These are phyloP conservation scores for Glyphotaelius pellucidus DNA, from an alignment of 2,888 invertebrate species.

Conservation along the genomic window DNA sequence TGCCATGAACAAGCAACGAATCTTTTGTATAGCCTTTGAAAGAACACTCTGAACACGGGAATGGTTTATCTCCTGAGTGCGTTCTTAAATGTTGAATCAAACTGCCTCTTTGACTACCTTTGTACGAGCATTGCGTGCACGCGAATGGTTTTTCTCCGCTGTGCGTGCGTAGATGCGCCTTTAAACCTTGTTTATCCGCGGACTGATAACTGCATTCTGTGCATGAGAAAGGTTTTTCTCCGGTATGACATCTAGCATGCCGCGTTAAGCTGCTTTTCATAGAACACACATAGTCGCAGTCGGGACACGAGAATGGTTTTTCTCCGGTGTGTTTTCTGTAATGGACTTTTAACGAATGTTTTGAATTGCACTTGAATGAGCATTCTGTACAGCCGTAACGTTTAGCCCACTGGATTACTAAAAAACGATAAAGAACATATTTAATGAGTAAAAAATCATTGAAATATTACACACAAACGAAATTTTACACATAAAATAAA, in stretches of 20 bases:
- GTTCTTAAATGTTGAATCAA: conserved; percentile 74
- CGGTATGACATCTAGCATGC: conserved; percentile 19
- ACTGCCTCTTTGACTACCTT: conserved; percentile 75
- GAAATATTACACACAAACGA: background rate
- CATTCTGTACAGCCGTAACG: conserved; percentile 17
- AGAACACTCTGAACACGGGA: conserved; percentile 73
- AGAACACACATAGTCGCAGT: background rate
- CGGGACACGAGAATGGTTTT: conserved; percentile 17
- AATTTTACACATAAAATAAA: background rate
- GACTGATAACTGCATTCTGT: conserved; percentile 73
- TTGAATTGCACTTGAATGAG: background rate
- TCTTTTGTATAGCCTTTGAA: conserved; percentile 74
- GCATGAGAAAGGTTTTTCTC: conserved; percentile 68
- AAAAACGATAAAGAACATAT: background rate
- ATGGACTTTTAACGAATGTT: background rate
- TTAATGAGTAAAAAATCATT: background rate
- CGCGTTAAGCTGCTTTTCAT: background rate
- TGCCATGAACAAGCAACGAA: conserved; percentile 74
- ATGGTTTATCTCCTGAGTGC: conserved; percentile 74
- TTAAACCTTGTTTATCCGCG: conserved; percentile 72
- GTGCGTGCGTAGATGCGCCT: conserved; percentile 76
- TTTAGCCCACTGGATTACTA: background rate
- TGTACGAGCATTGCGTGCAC: conserved; percentile 72
- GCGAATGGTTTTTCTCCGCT: conserved; percentile 71
- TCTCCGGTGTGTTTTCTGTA: conserved; percentile 37